Base-by-base conservation (phyloP, 1,140 invertebrate genomes). In the Drosophila kikkawai region DNA sequence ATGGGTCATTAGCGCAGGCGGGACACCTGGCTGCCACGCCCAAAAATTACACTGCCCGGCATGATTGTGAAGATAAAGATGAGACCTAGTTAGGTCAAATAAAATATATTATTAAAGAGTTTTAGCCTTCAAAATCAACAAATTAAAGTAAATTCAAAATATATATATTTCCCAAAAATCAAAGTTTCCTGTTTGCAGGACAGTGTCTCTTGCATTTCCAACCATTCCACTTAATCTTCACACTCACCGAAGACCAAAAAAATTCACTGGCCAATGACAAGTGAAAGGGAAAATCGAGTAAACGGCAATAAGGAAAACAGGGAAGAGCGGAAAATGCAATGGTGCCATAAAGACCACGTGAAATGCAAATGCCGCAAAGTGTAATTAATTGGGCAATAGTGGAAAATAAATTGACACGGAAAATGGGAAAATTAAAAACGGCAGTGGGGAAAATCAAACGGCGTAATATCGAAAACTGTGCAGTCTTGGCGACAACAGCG, bases 1-100 rank as follows among this genome's bases (percentile, higher is more conserved):
- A 64, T 88, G 84, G 80, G 77, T 87, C 84, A 87, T 87, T 84
- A 88, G 77, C 51, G 56, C 39, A 71, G 51, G 66, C 42, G 42
- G 50, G 29, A 45, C 70, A 66, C 17, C 53, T 22, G 34, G 47
- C 44, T 58, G 80, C 68, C 68, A 71, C 69, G 65, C 82, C 79
- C 70, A 75, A 78, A 79, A 78, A 84, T 69, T 80, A 55, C 53
- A 55, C 36, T 39, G 36, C 34, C 15, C 34, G 22, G 19, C 34
- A 55, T 37, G 32, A 19, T 19, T 29, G 9, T n/a, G 4, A 13
- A 0, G 3, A 8, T 53, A 12, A 7, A 17, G 5, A 34, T 8
- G 22, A 1, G 1, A 50, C 2, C 26, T 32, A 9, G 26, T 15
- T 4, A 29, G 7, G 13, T 47, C 12, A 3, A 22, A 47, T 26